Percentiles rank a stretch among this genome's conserved stretches.
These are phyloP conservation scores for Drosophila lacteicornis DNA, from an alignment of 1,140 invertebrate genomes.

Conservation along the genomic window DNA sequence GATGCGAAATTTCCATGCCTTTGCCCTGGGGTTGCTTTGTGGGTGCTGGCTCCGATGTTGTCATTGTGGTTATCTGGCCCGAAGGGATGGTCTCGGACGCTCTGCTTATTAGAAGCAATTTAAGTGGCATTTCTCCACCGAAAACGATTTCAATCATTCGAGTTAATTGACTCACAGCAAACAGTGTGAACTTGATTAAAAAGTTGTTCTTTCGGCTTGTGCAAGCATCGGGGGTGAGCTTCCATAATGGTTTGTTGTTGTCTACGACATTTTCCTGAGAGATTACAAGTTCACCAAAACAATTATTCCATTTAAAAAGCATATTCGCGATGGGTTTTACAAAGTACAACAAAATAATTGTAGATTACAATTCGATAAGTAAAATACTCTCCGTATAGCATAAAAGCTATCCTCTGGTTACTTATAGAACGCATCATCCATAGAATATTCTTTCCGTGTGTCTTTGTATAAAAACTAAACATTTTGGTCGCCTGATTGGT, in stretches of 20 bases:
- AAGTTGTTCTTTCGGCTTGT: slow-evolving; percentile 36
- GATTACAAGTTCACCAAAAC: not conserved
- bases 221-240: not conserved
- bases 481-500: slow-evolving; percentile 1
- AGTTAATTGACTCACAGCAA: slow-evolving; percentile 51
- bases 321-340: too few species aligned
- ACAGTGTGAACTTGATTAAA: slow-evolving; percentile 68
- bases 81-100: slow-evolving; percentile 24
- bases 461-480: not conserved
- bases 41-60: slow-evolving; percentile 31
- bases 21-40: slow-evolving; percentile 37
- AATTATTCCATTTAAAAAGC: not conserved
- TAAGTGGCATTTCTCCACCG: slow-evolving; percentile 53
- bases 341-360: too few species aligned
- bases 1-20: slow-evolving; percentile 61
- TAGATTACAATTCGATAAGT: too few species aligned
- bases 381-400: too few species aligned
- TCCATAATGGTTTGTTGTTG: slow-evolving; percentile 1
- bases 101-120: slow-evolving; percentile 58
- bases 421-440: too few species aligned
- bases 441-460: too few species aligned
- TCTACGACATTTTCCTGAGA: not conserved
- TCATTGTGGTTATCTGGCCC: slow-evolving; percentile 26
- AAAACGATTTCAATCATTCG: slow-evolving; percentile 63
- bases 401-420: too few species aligned